Percentiles rank a stretch among this genome's conserved stretches.
Conservation (phyloP, 2,113 vertebrate genomes). For the Megalops atlanticus region DNA sequence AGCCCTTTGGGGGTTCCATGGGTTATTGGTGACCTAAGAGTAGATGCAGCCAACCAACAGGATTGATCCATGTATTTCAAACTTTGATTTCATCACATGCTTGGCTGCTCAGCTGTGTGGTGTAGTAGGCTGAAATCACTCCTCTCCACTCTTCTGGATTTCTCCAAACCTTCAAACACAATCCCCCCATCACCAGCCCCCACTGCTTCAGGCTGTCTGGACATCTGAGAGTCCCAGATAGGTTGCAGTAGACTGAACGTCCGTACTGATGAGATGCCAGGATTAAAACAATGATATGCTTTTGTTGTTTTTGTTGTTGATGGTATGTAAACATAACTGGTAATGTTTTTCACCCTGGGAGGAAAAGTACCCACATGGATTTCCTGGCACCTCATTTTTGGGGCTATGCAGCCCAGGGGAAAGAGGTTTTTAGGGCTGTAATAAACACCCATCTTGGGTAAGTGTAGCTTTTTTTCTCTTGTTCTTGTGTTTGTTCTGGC, state of each 20-base stretch:
- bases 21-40: too few species aligned
- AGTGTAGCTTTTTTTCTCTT: slow-evolving; percentile 44
- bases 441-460: slow-evolving; percentile 60
- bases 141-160: slow-evolving; percentile 14
- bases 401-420: slow-evolving; percentile 51
- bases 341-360: neutral
- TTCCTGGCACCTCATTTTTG: slow-evolving; percentile 33
- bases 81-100: slow-evolving; percentile 49
- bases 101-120: slow-evolving; percentile 36
- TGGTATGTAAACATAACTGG: slow-evolving; percentile 51
- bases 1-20: neutral
- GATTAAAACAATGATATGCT: slow-evolving; percentile 49
- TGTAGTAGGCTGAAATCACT: slow-evolving; percentile 21
- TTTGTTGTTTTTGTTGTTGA: slow-evolving; percentile 47
- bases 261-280: slow-evolving; percentile 24
- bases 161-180: neutral
- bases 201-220: neutral
- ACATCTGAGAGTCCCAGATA: neutral
- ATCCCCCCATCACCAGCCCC: too few species aligned
- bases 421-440: slow-evolving; percentile 56
- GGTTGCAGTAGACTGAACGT: neutral
- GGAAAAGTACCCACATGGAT: too few species aligned
- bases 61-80: slow-evolving; percentile 46
- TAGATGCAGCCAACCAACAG: slow-evolving; percentile 41
- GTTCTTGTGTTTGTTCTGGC: slow-evolving; percentile 32